Base-by-base conservation (phyloP, 2,888 invertebrate genomes). In the Nomada flava region DNA sequence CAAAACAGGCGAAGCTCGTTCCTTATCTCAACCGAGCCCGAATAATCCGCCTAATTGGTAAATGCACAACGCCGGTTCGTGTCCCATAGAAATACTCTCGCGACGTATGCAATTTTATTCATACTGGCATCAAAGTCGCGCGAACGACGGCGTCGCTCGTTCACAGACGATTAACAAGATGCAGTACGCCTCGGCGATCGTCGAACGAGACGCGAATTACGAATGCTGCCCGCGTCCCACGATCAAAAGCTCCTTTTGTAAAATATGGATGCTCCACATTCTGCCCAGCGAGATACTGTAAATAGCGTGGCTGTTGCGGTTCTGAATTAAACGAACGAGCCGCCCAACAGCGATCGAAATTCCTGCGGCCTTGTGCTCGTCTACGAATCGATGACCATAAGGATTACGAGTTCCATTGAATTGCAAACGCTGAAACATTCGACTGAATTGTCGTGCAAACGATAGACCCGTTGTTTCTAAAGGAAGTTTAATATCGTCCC, bases 251-350 rank as follows among this genome's bases (percentile, higher is more conserved):
- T 42, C 29, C 64, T 64, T 79, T 53, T 18, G 76, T 65, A 23
- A 79, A 79, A 70, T 76, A 53, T 36, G 20, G 59, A 64, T 20
- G 53, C 47, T 59, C 44, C 10, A 65, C 70, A 59, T 64, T 69
- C 69, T 64, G 50, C 26, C 50, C 36, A 44, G 42, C 64, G 63
- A 52, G 63, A 52, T 71, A 62, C 72, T 29, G 77, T 77, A 72
- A 80, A 78, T 78, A 81, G 47, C 72, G 64, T 64, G 80, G 73
- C 64, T 57, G 72, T 78, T 59, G 80, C 72, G 63, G 78, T 73
- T 72, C 52, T 50, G 52, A 73, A 47, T 63, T 57, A 73, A 59
- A 78, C 47, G 68, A 23, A 68, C 73, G 78, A 77, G 60, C 60
- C 71, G 59, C 50, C 36, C 62, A 55, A 67, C 63, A 42, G 36